Conservation (phyloP, 2,113 vertebrate species). For the Callipepla californica region DNA sequence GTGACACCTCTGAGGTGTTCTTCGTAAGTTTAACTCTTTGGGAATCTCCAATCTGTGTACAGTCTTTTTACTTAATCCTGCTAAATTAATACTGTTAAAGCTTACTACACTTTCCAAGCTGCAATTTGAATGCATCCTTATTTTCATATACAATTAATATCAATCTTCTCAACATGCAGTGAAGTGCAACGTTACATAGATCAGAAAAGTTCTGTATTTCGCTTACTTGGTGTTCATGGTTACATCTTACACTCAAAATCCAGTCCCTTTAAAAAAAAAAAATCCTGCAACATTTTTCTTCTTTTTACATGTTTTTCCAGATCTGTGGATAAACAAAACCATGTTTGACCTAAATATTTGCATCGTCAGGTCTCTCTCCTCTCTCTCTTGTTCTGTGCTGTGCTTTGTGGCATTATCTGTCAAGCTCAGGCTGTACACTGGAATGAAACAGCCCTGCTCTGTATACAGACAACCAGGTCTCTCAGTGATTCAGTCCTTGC, state of each 20-base stretch:
- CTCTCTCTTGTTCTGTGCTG: background rate
- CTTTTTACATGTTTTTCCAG: background rate
- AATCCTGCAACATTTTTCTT: background rate
- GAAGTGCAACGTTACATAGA: background rate
- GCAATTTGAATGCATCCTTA: background rate
- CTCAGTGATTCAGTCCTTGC: background rate
- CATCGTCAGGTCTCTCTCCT: accelerated
- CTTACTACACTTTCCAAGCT: no score
- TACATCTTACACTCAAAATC: accelerated
- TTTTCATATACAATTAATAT: background rate
- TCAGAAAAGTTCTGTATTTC: background rate
- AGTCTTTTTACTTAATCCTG: background rate
- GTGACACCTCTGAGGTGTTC: background rate
- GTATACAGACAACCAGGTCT: accelerated
- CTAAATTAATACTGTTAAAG: background rate
- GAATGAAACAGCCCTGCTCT: accelerated
- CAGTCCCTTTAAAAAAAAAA: background rate
- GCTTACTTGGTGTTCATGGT: background rate
- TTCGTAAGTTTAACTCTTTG: background rate
- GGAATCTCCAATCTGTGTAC: background rate
- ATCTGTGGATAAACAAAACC: background rate
- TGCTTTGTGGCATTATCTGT: background rate
- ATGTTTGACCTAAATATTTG: background rate
- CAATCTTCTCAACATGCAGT: background rate
- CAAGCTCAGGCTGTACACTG: background rate